Percentiles rank a stretch among this genome's conserved stretches.
phyloP scores from a whole-genome alignment of 1,140 invertebrate species.

The Riptortus pedestris region DNA sequence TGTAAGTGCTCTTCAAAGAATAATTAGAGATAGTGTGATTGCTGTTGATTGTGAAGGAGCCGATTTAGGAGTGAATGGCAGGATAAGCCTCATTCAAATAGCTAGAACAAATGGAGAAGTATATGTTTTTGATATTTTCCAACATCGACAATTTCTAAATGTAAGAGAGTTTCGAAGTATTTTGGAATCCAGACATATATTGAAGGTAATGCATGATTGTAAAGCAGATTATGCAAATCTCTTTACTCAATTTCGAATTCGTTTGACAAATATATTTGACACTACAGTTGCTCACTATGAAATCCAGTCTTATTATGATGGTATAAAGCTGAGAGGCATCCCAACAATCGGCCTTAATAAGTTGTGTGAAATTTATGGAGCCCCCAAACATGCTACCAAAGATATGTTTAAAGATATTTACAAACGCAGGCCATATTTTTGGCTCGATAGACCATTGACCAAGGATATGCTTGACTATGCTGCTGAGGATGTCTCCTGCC shows the following conservation, averaged over 20 bases:
- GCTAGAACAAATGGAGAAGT: neutral
- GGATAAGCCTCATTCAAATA: neutral
- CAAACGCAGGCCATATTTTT: neutral
- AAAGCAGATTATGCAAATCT: neutral
- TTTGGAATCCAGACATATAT: neutral
- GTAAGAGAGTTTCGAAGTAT: neutral
- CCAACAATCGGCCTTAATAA: neutral
- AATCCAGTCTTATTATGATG: too few relatives aligned
- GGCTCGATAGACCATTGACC: neutral
- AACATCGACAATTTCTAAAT: neutral
- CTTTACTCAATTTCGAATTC: neutral
- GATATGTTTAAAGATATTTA: neutral
- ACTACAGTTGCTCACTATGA: neutral
- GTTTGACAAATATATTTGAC: neutral
- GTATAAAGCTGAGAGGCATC: neutral
- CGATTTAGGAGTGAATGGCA: neutral
- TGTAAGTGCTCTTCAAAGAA: too few relatives aligned
- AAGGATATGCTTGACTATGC: neutral
- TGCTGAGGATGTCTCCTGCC: neutral
- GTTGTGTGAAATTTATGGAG: neutral
- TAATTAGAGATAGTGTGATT: conserved; percentile 2
- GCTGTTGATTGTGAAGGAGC: neutral
- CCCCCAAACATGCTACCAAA: neutral
- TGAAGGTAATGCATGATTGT: conserved; percentile 2
- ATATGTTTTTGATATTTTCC: neutral